Evolutionary conservation across 2,888 invertebrate genomes (phyloP), one percentile per base, ranked within the genome.

Genomic region (Oscheius sp.): DNA sequence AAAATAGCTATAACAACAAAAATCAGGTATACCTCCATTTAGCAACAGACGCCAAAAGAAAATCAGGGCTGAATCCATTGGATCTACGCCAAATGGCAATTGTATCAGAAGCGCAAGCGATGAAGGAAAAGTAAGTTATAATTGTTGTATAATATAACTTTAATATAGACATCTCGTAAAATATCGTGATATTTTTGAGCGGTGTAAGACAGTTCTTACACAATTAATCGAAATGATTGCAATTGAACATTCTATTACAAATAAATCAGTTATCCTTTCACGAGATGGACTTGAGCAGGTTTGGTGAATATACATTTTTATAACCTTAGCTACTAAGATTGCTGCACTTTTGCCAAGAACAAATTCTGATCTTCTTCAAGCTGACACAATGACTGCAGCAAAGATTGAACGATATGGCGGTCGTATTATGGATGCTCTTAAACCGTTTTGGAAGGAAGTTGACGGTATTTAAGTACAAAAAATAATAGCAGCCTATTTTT

Each of bases 341-440:
- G 84, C 85, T 15, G 81, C 83, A 0, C 64, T 81, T 20, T 64
- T 86, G 61, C 86, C 86, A n/a, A 74, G 86, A 23, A 86, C 85
- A 5, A 79, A 82, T 45, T 82, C 84, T 12, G 86, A 86, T 23
- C 72, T 86, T 8, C 76, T 86, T n/a, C 71, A 80, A 64, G 74
- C 78, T 17, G 83, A 83, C 61, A 76, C 81, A 1, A 83, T 84
- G 83, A 84, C 79, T 1, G 67, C 70, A n/a, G 67, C 68, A 2
- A 82, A 81, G 66, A 70, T 81, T 8, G 57, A 71, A 12, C 65
- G 70, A 55, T 82, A 81, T 63, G 84, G 85, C 5, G 71, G 34
- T 10, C 33, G 61, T 5, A 75, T 85, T 6, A 82, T 85, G 82
- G 77, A 74, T 15, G 65, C 70, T 8, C 66, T 85, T 37, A 69